Percentiles rank a stretch among this genome's conserved stretches.
These are phyloP conservation scores for Hypotaenidia philippensis DNA, from an alignment of 2,797 vertebrate genomes.

Conservation along the genomic window DNA sequence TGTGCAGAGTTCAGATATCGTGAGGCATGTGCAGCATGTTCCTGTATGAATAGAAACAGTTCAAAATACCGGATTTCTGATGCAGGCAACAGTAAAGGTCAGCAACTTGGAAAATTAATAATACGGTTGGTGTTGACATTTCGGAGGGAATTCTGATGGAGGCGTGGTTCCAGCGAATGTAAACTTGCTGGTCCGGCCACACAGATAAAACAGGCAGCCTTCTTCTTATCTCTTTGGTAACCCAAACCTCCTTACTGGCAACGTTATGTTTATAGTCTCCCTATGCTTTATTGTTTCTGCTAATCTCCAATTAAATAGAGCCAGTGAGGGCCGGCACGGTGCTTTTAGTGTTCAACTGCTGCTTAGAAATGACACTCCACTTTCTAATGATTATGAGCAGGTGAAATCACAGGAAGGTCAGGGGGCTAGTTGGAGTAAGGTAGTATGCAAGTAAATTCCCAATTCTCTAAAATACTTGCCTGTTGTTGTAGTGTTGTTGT, in stretches of 20 bases:
- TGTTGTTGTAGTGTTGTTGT: not conserved
- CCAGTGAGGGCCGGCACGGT: not conserved
- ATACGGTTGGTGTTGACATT: conserved; percentile 34
- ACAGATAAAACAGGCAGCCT: not conserved
- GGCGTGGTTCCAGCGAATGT: not conserved
- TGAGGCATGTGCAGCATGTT: not conserved
- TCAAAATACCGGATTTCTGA: not conserved
- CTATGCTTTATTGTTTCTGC: conserved; percentile 19
- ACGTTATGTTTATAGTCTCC: not conserved
- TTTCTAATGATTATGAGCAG: conserved; percentile 10
- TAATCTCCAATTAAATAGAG: conserved; percentile 38
- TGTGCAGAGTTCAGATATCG: not conserved
- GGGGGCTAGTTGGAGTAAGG: not conserved
- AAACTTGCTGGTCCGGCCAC: fast-evolving
- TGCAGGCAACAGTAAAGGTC: conserved; percentile 37
- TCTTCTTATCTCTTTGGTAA: conserved; percentile 16
- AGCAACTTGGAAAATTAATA: conserved; percentile 58
- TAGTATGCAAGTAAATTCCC: not conserved
- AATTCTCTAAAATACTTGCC: not conserved
- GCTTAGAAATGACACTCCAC: conserved; percentile 14
- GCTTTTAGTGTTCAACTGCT: not conserved
- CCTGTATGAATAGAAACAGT: not conserved
- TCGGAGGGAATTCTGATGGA: conserved; percentile 45
- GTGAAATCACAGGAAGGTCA: not conserved
- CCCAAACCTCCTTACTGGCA: not conserved